Evolutionary conservation across 2,113 vertebrate genomes (phyloP).

Genomic region (Alaudala cheleensis): DNA sequence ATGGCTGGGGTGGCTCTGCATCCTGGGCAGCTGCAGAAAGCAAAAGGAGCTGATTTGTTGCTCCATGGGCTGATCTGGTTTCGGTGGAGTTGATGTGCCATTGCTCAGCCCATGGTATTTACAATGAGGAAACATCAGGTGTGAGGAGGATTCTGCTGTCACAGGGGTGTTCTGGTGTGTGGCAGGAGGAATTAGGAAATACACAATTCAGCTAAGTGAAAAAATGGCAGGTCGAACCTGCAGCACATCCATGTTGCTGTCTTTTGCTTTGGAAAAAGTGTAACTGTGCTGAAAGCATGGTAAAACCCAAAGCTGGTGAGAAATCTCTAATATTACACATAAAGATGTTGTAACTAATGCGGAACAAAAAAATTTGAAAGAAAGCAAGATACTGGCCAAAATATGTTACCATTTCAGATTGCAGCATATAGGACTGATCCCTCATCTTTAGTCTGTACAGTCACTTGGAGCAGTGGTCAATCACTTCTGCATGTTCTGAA

Average conservation of each 20-base stretch:
- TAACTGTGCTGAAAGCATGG: not conserved
- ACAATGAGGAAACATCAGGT: not conserved
- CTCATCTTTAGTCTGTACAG: not conserved
- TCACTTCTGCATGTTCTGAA: not conserved
- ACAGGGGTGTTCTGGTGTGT: not conserved
- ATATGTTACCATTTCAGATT: not conserved
- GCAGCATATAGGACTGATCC: not conserved
- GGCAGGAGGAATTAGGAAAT: not conserved
- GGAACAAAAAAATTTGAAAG: not conserved
- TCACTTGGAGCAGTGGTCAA: not conserved
- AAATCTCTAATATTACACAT: not conserved
- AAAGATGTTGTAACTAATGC: not conserved
- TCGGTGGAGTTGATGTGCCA: not conserved
- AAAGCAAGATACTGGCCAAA: not conserved
- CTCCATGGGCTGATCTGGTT: not conserved
- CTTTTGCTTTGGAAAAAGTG: not conserved
- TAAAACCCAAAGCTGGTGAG: not conserved
- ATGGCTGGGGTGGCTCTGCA: not conserved
- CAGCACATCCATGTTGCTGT: not conserved
- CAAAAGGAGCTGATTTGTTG: not conserved
- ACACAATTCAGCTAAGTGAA: not conserved
- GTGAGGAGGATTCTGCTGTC: not conserved
- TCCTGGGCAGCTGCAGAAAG: not conserved
- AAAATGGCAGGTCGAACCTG: not conserved
- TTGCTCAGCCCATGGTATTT: not conserved